Evolutionary conservation across 1,140 invertebrate species (phyloP).

Genomic region (Pogonus chalceus): DNA sequence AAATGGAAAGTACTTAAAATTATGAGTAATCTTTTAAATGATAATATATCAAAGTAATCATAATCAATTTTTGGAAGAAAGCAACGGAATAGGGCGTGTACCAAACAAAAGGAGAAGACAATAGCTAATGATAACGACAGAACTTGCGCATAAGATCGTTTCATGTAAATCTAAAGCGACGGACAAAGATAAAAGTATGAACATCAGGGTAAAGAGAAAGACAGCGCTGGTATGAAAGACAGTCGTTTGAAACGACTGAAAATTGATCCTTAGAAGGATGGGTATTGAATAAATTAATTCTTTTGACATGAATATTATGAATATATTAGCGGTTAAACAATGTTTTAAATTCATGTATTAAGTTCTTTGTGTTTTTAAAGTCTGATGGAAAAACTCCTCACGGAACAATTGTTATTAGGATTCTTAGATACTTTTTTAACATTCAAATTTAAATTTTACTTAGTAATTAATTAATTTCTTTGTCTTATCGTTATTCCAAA

Average conservation of each 20-base stretch:
- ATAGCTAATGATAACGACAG: not conserved
- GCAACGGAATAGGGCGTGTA: no score
- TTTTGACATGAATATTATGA: not conserved
- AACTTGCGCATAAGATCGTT: not conserved
- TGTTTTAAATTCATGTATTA: not conserved
- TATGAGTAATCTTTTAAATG: no score
- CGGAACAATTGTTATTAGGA: not conserved
- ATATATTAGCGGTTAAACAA: not conserved
- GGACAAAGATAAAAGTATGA: not conserved
- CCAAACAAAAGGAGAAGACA: not conserved
- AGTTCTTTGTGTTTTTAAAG: not conserved
- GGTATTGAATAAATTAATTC: not conserved
- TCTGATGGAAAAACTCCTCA: not conserved
- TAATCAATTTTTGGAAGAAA: no score
- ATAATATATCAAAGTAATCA: no score
- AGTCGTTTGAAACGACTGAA: not conserved
- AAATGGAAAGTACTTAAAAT: no score
- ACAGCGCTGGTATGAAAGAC: no score
- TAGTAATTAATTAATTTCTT: not conserved
- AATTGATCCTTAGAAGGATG: not conserved
- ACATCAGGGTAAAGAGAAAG: not conserved
- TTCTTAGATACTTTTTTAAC: not conserved
- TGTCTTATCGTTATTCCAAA: not conserved
- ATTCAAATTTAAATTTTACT: not conserved
- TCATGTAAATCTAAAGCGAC: not conserved